These are phyloP conservation scores for Colaptes auratus DNA, from an alignment of 2,113 vertebrate species.

Conservation along the genomic window DNA sequence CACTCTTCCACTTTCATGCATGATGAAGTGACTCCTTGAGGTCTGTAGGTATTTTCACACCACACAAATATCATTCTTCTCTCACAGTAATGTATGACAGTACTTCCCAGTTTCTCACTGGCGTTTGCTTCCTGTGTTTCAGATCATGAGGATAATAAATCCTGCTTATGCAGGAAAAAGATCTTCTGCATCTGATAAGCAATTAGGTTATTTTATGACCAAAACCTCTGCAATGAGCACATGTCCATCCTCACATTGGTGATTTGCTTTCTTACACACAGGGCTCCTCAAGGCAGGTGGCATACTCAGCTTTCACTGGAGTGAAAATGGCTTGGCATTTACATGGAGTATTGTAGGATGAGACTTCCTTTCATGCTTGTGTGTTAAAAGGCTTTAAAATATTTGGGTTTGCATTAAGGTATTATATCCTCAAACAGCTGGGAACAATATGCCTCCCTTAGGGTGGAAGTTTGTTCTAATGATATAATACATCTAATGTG, in stretches of 20 bases:
- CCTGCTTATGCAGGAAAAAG: not conserved
- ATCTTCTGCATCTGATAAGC: not conserved
- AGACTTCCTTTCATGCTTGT: not conserved
- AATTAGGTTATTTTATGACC: not conserved
- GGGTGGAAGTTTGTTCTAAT: constrained; percentile 15
- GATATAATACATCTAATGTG: not conserved
- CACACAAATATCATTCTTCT: not conserved
- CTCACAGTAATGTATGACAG: not conserved
- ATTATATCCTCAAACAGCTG: constrained; percentile 17
- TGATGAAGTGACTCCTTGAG: not conserved
- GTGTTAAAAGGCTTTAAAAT: constrained; percentile 6
- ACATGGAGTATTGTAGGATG: not conserved
- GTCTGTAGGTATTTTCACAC: not conserved
- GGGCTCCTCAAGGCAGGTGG: not conserved
- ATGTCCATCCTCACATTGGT: not conserved
- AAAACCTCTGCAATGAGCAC: not conserved
- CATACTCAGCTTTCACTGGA: not conserved
- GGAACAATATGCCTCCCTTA: not conserved
- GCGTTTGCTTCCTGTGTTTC: not conserved
- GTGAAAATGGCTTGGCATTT: not conserved
- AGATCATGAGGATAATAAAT: not conserved
- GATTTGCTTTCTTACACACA: not conserved
- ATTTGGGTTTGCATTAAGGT: constrained; percentile 37
- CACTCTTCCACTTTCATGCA: not conserved
- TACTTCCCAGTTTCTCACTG: not conserved